Conservation (phyloP, 2,113 vertebrate genomes). For the Brienomyrus brachyistius region DNA sequence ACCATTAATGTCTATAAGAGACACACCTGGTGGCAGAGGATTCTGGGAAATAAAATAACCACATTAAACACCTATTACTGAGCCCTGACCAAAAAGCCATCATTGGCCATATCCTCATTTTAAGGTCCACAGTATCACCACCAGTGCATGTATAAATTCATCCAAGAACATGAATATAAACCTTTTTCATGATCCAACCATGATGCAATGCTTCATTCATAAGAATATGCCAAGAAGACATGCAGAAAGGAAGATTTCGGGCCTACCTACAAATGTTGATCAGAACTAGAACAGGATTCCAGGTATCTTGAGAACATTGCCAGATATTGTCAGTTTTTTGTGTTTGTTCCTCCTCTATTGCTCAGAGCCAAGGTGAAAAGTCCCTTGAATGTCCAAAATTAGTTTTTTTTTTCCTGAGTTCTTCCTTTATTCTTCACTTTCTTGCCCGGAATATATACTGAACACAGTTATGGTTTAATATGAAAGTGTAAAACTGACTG, state of each 20-base stretch:
- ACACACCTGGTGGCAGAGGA: not conserved
- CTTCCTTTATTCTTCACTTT: conserved; percentile 9
- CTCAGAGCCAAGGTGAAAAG: conserved; percentile 14
- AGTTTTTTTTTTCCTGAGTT: conserved; percentile 17
- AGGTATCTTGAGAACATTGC: conserved; percentile 38
- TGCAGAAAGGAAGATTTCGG: not conserved
- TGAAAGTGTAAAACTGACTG: not conserved
- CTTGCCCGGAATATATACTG: not conserved
- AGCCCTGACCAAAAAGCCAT: not conserved
- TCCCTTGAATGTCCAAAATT: conserved; percentile 7
- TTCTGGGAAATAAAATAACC: not conserved
- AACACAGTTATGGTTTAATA: not conserved
- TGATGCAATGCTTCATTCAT: not conserved
- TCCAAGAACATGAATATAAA: not conserved
- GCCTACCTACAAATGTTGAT: conserved; percentile 49
- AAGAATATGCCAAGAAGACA: not conserved
- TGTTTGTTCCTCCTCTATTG: not conserved
- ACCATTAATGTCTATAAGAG: not conserved
- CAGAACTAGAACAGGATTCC: conserved; percentile 46
- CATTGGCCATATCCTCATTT: not conserved
- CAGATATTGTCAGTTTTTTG: conserved; percentile 3
- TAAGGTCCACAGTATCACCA: not conserved
- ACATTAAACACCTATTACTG: not conserved
- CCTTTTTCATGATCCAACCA: not conserved
- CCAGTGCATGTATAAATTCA: not conserved